These are phyloP conservation scores for Araneus ventricosus DNA, from an alignment of 1,140 invertebrate genomes.

Conservation along the genomic window DNA sequence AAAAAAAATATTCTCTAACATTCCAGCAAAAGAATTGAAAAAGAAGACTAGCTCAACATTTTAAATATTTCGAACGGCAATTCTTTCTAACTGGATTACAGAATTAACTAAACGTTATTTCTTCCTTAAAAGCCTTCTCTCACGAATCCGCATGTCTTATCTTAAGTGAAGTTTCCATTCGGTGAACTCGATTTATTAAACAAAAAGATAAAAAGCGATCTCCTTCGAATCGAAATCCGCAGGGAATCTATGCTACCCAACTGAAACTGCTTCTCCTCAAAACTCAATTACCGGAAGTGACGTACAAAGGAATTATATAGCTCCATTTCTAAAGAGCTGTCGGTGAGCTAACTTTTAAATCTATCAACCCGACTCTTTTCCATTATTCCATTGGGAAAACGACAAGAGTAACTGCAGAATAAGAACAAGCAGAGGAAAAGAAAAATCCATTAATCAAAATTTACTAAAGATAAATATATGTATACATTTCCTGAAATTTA, in stretches of 20 bases:
- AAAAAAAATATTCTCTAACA: too few relatives aligned
- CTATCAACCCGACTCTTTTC: not conserved
- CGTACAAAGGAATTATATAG: slow-evolving; percentile 10
- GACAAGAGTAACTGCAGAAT: not conserved
- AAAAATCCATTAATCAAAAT: not conserved
- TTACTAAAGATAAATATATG: not conserved
- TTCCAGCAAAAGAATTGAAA: too few relatives aligned
- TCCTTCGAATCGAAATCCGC: not conserved
- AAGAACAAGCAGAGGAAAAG: not conserved
- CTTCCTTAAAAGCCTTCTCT: not conserved
- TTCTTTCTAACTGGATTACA: too few relatives aligned
- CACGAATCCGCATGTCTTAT: not conserved
- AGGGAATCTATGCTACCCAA: not conserved
- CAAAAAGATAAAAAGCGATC: not conserved
- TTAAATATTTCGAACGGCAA: too few relatives aligned
- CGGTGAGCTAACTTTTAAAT: not conserved
- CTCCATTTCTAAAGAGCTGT: not conserved
- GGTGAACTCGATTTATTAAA: not conserved
- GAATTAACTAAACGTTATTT: too few relatives aligned
- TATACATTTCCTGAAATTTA: not conserved
- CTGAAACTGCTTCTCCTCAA: not conserved
- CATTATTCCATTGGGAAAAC: not conserved
- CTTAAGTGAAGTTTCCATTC: not conserved
- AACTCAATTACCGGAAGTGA: slow-evolving; percentile 31
- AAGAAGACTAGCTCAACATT: too few relatives aligned